Conservation (phyloP, 1,140 invertebrate genomes). For the Drosophila grimshawi region DNA sequence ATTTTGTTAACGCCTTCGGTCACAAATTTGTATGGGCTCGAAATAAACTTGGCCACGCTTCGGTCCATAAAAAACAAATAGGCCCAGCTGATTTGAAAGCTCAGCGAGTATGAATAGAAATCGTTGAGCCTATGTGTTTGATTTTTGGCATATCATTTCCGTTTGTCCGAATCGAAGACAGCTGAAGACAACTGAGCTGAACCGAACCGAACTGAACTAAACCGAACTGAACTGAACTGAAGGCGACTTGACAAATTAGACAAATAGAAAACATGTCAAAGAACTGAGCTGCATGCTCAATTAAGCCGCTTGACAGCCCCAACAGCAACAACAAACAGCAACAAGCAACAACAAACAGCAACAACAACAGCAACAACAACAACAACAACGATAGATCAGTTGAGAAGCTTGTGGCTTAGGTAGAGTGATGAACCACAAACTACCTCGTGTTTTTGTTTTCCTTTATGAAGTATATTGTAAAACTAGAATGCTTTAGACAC, state of each 20-base stretch:
- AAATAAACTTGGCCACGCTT: conserved; percentile 61
- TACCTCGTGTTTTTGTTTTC: conserved; percentile 1
- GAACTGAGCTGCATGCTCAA: conserved; percentile 69
- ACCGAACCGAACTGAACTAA: too few relatives aligned
- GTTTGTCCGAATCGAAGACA: conserved; percentile 33
- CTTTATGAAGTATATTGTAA: too few relatives aligned
- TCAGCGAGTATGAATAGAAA: not conserved
- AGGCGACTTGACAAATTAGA: conserved; percentile 74
- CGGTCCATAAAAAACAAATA: conserved; percentile 14
- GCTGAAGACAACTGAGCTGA: conserved; percentile 2
- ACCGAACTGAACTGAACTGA: conserved; percentile 15
- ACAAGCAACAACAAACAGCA: conserved; percentile 17
- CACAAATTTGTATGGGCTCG: conserved; percentile 3
- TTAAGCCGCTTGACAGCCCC: conserved; percentile 65
- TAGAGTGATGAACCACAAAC: not conserved
- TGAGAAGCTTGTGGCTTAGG: not conserved
- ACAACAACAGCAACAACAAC: conserved; percentile 23
- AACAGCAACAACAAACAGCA: conserved; percentile 15
- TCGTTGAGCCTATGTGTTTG: not conserved
- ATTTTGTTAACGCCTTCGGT: conserved; percentile 29
- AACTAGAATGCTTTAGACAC: too few relatives aligned
- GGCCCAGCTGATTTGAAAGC: conserved; percentile 39
- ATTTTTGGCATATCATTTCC: conserved; percentile 71
- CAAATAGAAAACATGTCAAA: conserved; percentile 83
- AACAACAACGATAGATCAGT: conserved; percentile 16